Conservation (phyloP, 2,113 vertebrate species). For the Corythornis cristatus region DNA sequence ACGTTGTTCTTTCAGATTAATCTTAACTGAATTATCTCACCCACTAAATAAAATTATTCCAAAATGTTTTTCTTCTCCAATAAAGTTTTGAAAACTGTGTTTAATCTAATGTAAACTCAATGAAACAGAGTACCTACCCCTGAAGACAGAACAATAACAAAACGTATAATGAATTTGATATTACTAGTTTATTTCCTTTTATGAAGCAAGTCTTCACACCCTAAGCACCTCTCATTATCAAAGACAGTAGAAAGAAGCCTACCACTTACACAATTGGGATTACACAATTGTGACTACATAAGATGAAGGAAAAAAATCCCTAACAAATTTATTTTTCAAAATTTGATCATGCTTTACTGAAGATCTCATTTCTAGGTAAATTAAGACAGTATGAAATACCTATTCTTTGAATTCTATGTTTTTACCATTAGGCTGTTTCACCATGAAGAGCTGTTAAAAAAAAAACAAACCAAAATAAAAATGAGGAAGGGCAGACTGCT, state of each 20-base stretch:
- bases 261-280: rapidly evolving
- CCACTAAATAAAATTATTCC: neutral
- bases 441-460: neutral
- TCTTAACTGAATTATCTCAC: neutral
- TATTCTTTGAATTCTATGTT: too few species aligned
- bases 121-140: rapidly evolving
- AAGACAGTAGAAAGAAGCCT: neutral
- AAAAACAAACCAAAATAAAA: neutral
- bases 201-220: neutral
- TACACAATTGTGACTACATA: neutral
- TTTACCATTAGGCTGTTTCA: too few species aligned
- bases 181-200: neutral
- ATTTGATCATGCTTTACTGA: neutral
- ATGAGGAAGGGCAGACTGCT: neutral
- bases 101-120: neutral
- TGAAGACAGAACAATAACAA: neutral
- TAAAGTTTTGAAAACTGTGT: neutral
- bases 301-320: neutral
- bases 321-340: neutral
- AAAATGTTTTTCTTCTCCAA: neutral
- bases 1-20: neutral
- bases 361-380: too few species aligned
- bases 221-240: neutral
- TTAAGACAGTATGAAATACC: too few species aligned
- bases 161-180: neutral